These are phyloP conservation scores for Larimichthys polyactis DNA, from an alignment of 2,113 vertebrate genomes.

Conservation along the genomic window DNA sequence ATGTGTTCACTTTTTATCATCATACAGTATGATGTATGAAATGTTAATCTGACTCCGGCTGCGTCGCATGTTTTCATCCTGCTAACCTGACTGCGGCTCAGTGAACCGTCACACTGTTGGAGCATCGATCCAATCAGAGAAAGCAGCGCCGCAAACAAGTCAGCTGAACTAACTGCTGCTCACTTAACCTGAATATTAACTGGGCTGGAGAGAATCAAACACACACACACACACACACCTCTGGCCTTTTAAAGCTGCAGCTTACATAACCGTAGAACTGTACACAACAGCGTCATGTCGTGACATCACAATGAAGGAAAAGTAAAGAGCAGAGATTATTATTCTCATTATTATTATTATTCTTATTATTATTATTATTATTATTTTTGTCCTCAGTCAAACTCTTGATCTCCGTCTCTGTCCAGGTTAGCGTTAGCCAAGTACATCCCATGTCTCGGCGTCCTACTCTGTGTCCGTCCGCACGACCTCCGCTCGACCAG, in stretches of 20 bases:
- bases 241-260: slow-evolving; percentile 8
- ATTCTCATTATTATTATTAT: no score
- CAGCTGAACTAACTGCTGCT: background rate
- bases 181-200: slow-evolving; percentile 46
- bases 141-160: background rate
- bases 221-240: slow-evolving; percentile 19
- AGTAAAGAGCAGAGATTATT: no score
- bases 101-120: background rate
- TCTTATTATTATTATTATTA: no score
- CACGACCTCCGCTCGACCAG: slow-evolving; percentile 79
- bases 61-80: background rate
- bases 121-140: background rate
- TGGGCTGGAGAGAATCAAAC: slow-evolving; percentile 21
- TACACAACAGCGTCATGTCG: background rate
- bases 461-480: slow-evolving; percentile 86
- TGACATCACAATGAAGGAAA: background rate
- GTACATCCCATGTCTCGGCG: slow-evolving; percentile 89
- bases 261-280: background rate
- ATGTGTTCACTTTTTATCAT: background rate
- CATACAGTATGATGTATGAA: no score
- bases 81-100: background rate
- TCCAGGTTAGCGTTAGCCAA: slow-evolving; percentile 91
- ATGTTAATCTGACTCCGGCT: background rate
- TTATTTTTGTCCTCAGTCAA: no score
- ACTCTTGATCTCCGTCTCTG: background rate